phyloP scores from a whole-genome alignment of 2,888 invertebrate species.

The Mylabris sibirica region DNA sequence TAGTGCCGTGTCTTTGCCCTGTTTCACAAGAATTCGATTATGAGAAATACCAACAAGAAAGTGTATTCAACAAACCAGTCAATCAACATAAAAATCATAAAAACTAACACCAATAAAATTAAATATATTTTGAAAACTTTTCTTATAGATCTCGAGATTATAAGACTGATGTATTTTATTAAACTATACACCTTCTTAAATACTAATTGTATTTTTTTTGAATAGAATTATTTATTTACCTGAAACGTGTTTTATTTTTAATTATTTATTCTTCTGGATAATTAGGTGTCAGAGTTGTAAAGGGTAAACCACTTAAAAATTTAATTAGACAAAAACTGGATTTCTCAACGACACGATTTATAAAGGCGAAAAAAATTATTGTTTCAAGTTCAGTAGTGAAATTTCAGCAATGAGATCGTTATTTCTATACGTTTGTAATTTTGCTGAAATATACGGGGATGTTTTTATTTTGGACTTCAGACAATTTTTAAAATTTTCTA shows the following conservation, averaged over 20 bases:
- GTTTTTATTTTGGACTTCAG: background rate
- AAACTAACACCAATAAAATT: background rate
- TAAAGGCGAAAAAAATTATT: background rate
- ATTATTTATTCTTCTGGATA: background rate
- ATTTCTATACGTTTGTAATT: background rate
- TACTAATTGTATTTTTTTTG: background rate
- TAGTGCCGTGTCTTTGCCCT: slow-evolving; percentile 74
- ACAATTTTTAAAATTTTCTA: background rate
- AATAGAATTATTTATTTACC: slow-evolving; percentile 4
- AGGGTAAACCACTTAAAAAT: background rate
- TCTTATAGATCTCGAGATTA: background rate
- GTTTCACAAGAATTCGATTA: slow-evolving; percentile 67
- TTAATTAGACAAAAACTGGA: background rate
- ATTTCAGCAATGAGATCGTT: background rate
- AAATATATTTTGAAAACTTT: background rate
- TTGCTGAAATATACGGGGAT: background rate
- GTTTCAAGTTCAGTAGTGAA: background rate
- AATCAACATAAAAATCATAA: slow-evolving; percentile 20
- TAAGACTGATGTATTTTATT: background rate
- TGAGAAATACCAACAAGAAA: slow-evolving; percentile 59
- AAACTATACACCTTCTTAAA: background rate
- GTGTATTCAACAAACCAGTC: slow-evolving; percentile 28
- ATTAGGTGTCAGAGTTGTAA: background rate
- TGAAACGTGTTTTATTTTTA: background rate
- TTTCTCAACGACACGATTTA: background rate